A percentile compares a stretch with the other conserved stretches of the same genome.
Evolutionary conservation across 1,140 invertebrate genomes (phyloP).

Genomic region (Bombus vancouverensis): DNA sequence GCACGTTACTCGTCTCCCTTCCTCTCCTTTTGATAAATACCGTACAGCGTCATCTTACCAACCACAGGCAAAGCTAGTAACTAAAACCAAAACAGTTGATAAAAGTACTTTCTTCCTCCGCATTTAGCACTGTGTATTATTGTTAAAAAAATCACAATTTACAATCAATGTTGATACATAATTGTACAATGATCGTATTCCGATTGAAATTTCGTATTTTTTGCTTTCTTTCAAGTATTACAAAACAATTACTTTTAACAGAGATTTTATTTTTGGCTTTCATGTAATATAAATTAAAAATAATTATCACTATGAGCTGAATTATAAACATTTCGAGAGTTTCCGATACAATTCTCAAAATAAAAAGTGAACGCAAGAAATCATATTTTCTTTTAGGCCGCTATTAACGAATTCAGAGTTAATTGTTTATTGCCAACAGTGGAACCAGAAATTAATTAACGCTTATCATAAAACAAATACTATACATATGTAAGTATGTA

Average conservation of each 20-base stretch:
- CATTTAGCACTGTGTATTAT: background rate
- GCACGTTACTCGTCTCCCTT: background rate
- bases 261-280: background rate
- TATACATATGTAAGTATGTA: too few species aligned
- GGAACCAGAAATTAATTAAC: background rate
- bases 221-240: background rate
- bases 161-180: too few species aligned
- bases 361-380: background rate
- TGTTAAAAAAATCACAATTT: background rate
- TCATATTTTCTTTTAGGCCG: background rate
- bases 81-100: background rate
- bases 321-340: background rate
- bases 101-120: background rate
- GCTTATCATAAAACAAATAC: background rate
- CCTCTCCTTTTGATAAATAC: background rate
- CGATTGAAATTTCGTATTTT: background rate
- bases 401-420: background rate
- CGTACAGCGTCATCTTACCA: conserved; percentile 1
- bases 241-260: background rate
- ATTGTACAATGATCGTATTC: background rate
- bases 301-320: background rate
- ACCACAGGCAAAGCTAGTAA: background rate
- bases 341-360: background rate
- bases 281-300: background rate
- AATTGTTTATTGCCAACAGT: background rate